Evolutionary conservation across 2,888 invertebrate species (phyloP), one percentile per base, ranked within the genome.

Genomic region (Mylabris sibirica): DNA sequence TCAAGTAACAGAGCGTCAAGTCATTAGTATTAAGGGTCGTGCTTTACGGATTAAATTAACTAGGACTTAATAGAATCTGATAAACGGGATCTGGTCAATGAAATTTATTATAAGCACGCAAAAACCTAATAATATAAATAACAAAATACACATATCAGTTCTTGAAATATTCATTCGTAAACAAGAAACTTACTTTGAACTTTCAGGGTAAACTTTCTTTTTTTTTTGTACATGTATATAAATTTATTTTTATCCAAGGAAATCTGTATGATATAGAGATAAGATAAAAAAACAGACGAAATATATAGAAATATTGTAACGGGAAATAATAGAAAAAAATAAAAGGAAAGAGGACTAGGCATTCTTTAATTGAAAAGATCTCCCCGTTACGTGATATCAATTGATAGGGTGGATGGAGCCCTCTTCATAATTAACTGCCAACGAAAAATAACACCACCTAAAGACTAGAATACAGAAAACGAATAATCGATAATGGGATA

Each of bases 1-100:
- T 49, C 49, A 20, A 49, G 20, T 49, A 44, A 44, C 44, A 20
- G 38, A 22, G 12, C 38, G 62, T 38, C 11, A 35, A 41, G 64
- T 53, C 41, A 64, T 69, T 61, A 61, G 64, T 60, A 59, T 60
- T 59, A 59, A 64, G 5, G 12, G 22, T 57, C 57, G 26, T 57
- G 57, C 63, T 69, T 44, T 69, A 60, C 66, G 66, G 64, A 68
- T 72, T 61, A 70, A 75, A 78, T 78, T 78, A 78, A 77, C 74
- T 76, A 71, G 74, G 74, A 77, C 77, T 79, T 78, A 79, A 78
- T 78, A 78, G 74, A 77, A 78, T 79, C 78, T 77, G 78, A 79
- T 79, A 77, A 30, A 30, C 77, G 73, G 75, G 76, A 75, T 72
- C 74, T 70, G 74, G 72, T 73, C 77, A 76, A 78, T 76, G 77